Evolutionary conservation across 2,797 vertebrate species (phyloP), one percentile per base, ranked within the genome.

Genomic region (Semotilus atromaculatus): DNA sequence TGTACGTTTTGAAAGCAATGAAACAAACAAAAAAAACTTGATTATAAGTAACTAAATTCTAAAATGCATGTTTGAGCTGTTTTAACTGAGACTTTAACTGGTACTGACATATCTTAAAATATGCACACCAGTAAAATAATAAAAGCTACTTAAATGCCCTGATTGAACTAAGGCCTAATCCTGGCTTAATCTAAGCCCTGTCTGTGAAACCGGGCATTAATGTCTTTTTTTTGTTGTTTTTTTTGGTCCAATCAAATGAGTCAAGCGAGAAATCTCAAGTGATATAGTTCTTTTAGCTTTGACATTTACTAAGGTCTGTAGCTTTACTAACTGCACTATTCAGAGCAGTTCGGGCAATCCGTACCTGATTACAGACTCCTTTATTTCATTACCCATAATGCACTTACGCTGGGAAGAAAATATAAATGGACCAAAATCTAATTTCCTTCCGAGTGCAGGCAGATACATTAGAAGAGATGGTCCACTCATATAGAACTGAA

Each of bases 371-470:
- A 60, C 29, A 31, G 16, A 31, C 21, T 2, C 16, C 45, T 48
- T 21, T 21, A 16, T 82, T 84, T 86, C 81, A 72, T 53, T 13
- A 36, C 34, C 43, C 18, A 4, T n/a, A 40, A 79, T 36, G 86
- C 68, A 58, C 72, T 83, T 83, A 45, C 72, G n/a, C 45, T 78
- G 68, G 79, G 7, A 79, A 23, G 43, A 67, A 26, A 16, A 43
- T 64, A 18, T 86, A 84, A 90, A 88, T 89, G 88, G 87, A 88
- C 85, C 85, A 87, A 67, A 53, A 11, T 26, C 71, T 74, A 80
- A 78, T 79, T 89, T 89, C 86, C 85, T 85, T 75, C 18, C 18
- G 51, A 48, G 75, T 60, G 19, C 26, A 48, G 71, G 23, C 13
- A 26, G 38, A 45, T 70, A 26, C 38, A 26, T 18, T 71, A 43